Evolutionary conservation across 1,140 invertebrate species (phyloP), one percentile per base, ranked within the genome.

Genomic region (Babylonia areolata): DNA sequence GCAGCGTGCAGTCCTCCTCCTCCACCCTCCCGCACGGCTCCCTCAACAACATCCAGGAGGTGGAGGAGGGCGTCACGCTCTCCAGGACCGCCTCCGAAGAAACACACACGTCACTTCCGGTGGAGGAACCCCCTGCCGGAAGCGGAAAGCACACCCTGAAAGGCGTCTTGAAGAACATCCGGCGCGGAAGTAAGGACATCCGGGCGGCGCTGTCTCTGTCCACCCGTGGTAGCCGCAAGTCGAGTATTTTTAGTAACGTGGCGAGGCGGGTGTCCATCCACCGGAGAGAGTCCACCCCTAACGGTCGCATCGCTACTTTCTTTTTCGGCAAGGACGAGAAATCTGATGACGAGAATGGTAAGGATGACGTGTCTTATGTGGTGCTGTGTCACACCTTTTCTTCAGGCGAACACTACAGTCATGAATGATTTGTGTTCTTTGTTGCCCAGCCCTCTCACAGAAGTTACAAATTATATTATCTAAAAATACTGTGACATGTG

Each of bases 221-320:
- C 15, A 33, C 71, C 9, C 71, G 35, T 9, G 2, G 31, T 6
- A 9, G 81, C 46, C 31, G 87, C n/a, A 81, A 77, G 77, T 75
- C 79, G 17, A 87, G 85, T 33, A 35, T 88, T 3, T 84, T 88
- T 31, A 81, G 64, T 23, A 80, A 51, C 71, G 75, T 87, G 77
- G 31, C 86, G 35, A 69, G 85, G 33, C 78, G 87, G 35, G 87
- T 88, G 33, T 85, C 82, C 51, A 88, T 88, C 6, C 87, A 88
- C 54, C 54, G 87, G 3, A 54, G 42, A 17, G 87, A 88, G 23
- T 88, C 87, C 23, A 78, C 85, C 1, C 87, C 87, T 1, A 39
- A 78, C 11, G 79, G 83, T 6, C 64, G 87, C 1, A 86, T 86
- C n/a, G 77, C 82, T 5, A 85, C 83, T 12, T 88, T 88, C 42